Conservation (phyloP, 1,140 invertebrate species). For the Caenorhabditis briggsae region DNA sequence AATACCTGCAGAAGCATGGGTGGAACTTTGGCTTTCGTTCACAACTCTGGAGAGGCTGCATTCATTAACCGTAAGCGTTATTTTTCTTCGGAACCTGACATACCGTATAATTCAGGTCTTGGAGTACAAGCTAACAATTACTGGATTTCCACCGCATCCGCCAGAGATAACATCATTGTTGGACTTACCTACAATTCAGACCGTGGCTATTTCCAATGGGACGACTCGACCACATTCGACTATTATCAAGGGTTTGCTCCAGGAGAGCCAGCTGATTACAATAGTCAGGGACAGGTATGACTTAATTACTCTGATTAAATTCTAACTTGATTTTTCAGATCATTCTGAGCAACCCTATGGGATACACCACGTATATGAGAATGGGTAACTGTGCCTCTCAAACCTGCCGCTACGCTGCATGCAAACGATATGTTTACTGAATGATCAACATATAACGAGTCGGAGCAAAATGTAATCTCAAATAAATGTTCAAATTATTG, state of each 20-base stretch:
- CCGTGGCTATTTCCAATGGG: slow-evolving; percentile 21
- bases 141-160: not conserved
- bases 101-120: not conserved
- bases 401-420: slow-evolving; percentile 33
- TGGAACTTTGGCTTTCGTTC: slow-evolving; percentile 18
- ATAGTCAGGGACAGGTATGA: slow-evolving; percentile 10
- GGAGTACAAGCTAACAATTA: slow-evolving; percentile 10
- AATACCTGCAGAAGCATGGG: slow-evolving; percentile 40
- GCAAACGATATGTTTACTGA: slow-evolving; percentile 45
- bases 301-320: too few relatives aligned
- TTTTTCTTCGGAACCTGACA: not conserved
- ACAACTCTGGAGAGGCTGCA: slow-evolving; percentile 18
- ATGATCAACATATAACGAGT: too few relatives aligned
- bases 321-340: not conserved
- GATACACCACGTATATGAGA: slow-evolving; percentile 31
- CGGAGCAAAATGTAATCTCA: not conserved
- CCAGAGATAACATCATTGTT: slow-evolving; percentile 39
- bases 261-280: slow-evolving; percentile 30
- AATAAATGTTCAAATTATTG: not conserved
- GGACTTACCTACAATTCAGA: slow-evolving; percentile 12
- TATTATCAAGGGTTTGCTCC: slow-evolving; percentile 25
- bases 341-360: slow-evolving; percentile 28
- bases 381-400: slow-evolving; percentile 12
- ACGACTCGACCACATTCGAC: slow-evolving; percentile 15
- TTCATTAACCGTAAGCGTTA: not conserved